A percentile compares a stretch with the other conserved stretches of the same genome.
These are phyloP conservation scores for Babyrousa celebensis DNA, from an alignment of 2,797 vertebrate genomes.

Conservation along the genomic window DNA sequence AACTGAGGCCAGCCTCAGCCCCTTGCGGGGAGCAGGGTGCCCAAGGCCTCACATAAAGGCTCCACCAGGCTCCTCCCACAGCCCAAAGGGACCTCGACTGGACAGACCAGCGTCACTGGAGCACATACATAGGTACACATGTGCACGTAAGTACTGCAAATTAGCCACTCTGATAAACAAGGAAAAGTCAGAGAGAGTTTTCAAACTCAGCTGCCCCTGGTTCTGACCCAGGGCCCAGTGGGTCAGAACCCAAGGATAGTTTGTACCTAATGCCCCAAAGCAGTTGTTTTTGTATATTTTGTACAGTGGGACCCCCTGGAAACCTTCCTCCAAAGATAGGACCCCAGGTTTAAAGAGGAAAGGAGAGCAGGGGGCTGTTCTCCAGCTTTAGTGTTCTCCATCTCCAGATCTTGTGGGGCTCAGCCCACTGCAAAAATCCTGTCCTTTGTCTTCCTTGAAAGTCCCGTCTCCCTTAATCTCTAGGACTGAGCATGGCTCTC, in stretches of 20 bases:
- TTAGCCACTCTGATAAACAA: background rate
- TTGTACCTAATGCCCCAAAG: too few species aligned
- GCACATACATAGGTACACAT: background rate
- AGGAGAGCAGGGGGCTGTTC: background rate
- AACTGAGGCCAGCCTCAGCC: background rate
- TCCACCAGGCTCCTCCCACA: background rate
- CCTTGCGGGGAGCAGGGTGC: background rate
- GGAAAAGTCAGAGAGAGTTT: background rate
- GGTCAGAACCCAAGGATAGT: too few species aligned
- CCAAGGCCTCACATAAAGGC: background rate
- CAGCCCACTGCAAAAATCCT: background rate
- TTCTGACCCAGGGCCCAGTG: background rate
- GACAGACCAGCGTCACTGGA: background rate
- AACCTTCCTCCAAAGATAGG: background rate
- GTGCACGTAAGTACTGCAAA: background rate
- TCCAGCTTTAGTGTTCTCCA: background rate
- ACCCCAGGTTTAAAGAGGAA: background rate
- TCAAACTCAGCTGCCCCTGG: background rate
- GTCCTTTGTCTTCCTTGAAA: background rate
- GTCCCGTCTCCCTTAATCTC: background rate
- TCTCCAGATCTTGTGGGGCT: background rate
- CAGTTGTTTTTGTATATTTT: background rate
- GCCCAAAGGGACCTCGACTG: too few species aligned
- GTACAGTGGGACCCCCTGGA: background rate
- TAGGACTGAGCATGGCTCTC: background rate